Conservation (phyloP, 2,888 invertebrate genomes). For the Ichneumoninae sp. region DNA sequence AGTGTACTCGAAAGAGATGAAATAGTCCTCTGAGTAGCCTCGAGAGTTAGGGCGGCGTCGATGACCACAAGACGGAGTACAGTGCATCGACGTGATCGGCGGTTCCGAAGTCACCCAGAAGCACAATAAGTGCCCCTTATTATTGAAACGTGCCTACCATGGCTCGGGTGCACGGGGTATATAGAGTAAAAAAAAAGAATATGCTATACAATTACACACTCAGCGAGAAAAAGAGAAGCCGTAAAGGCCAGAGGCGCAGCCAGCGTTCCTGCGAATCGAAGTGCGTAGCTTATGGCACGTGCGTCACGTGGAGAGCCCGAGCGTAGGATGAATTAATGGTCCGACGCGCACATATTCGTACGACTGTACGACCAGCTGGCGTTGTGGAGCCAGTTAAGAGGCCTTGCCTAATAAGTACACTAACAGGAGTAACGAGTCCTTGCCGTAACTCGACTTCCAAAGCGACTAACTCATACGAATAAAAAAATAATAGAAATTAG, state of each 20-base stretch:
- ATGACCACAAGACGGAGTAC: neutral
- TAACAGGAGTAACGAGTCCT: slow-evolving; percentile 56
- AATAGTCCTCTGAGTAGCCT: neutral
- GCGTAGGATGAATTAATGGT: slow-evolving; percentile 58
- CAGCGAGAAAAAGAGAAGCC: neutral
- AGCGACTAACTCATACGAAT: neutral
- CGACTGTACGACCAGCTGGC: neutral
- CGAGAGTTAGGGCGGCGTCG: neutral
- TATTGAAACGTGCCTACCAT: slow-evolving; percentile 27
- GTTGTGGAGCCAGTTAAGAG: slow-evolving; percentile 38
- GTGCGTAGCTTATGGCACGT: slow-evolving; percentile 29
- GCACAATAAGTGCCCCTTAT: slow-evolving; percentile 30
- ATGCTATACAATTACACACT: slow-evolving; percentile 23
- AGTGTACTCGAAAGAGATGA: neutral
- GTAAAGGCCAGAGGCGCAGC: neutral
- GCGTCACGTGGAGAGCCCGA: slow-evolving; percentile 27
- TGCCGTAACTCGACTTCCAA: slow-evolving; percentile 24
- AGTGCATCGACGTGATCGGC: slow-evolving; percentile 10
- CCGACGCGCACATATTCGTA: slow-evolving; percentile 12
- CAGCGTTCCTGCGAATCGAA: slow-evolving; percentile 6
- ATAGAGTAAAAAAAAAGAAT: slow-evolving; percentile 1
- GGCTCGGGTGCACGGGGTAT: neutral
- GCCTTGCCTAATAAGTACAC: slow-evolving; percentile 65
- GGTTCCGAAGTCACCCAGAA: slow-evolving; percentile 6
- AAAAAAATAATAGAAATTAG: neutral